These are phyloP conservation scores for Drosophila vallismaia DNA, from an alignment of 2,888 invertebrate species.

Conservation along the genomic window DNA sequence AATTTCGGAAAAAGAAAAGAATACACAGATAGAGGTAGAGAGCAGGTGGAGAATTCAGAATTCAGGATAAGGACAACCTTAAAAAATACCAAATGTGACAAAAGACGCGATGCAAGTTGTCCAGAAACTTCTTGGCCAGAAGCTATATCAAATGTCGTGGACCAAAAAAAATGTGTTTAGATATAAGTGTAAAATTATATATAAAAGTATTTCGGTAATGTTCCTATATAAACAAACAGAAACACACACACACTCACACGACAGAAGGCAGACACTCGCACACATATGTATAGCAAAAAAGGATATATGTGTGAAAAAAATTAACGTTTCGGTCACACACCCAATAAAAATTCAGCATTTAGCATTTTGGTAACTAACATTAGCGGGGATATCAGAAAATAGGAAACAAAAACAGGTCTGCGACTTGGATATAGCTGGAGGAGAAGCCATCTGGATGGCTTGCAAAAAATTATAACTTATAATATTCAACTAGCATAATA, in stretches of 20 bases:
- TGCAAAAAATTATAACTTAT: slow-evolving; percentile 24
- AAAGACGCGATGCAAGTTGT: slow-evolving; percentile 63
- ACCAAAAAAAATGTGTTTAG: slow-evolving; percentile 65
- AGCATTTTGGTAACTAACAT: slow-evolving; percentile 63
- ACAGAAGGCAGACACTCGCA: slow-evolving; percentile 12
- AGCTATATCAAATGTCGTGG: slow-evolving; percentile 20
- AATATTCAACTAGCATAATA: slow-evolving; percentile 58
- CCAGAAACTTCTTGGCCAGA: slow-evolving; percentile 15
- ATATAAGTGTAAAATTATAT: slow-evolving; percentile 81
- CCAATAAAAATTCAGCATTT: slow-evolving; percentile 68
- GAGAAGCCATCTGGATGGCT: slow-evolving; percentile 33
- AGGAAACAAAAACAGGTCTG: slow-evolving; percentile 38
- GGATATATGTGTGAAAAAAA: slow-evolving; percentile 52
- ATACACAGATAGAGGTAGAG: slow-evolving; percentile 47
- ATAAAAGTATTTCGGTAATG: slow-evolving; percentile 83
- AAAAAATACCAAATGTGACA: slow-evolving; percentile 37
- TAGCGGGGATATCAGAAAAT: slow-evolving; percentile 37
- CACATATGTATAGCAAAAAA: slow-evolving; percentile 44
- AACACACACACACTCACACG: slow-evolving; percentile 36
- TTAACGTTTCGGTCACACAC: slow-evolving; percentile 57
- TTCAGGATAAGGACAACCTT: slow-evolving; percentile 30
- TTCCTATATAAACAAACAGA: slow-evolving; percentile 81
- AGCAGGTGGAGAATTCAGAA: slow-evolving; percentile 27
- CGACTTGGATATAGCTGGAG: slow-evolving; percentile 24
- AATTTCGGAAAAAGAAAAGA: slow-evolving; percentile 67